Base-by-base conservation (phyloP, 2,888 invertebrate genomes). In the Cetonia aurata region DNA sequence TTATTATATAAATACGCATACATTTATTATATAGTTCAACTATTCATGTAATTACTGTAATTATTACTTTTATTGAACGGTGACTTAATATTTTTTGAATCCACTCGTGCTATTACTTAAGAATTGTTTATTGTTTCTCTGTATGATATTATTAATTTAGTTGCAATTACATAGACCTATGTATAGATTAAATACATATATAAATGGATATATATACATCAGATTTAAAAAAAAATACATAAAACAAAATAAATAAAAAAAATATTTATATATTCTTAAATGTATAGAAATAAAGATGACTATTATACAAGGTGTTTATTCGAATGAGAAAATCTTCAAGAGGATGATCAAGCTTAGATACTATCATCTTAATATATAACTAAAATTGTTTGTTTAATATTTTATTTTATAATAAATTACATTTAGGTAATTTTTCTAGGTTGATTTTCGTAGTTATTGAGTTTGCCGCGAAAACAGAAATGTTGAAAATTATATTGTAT, bases 51-150 rank as follows among this genome's bases (percentile, higher is more conserved):
- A 44, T 48, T 62, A 62, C 48, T 37, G 44, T 62, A 62, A 68
- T 67, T 25, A 67, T 67, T 50, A 52, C 48, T 65, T 25, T 25
- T 42, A 19, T 53, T 53, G 15, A 50, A 59, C 50, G 69, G 69
- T 69, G 69, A 69, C 69, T 69, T 69, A 69, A 69, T 41, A 19
- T 25, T 52, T 55, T 37, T 60, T 59, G 52, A 60, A 69, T 69
- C 69, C 37, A n/a, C 42, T 69, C 60, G 59, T 69, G 69, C 69
- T 69, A 69, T 60, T 69, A 69, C 69, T 69, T 69, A 69, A 69
- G 69, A 48, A 3, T 53, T 52, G 42, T 42, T 37, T 56, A 25
- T 68, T 33, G 17, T 12, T 56, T 17, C 31, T 25, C 3, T 56
- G 41, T 52, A 60, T 69, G 57, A 69, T 69, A 50, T 69, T 69